Evolutionary conservation across 2,888 invertebrate species (phyloP), one percentile per base, ranked within the genome.

Genomic region (Luperina testacea): DNA sequence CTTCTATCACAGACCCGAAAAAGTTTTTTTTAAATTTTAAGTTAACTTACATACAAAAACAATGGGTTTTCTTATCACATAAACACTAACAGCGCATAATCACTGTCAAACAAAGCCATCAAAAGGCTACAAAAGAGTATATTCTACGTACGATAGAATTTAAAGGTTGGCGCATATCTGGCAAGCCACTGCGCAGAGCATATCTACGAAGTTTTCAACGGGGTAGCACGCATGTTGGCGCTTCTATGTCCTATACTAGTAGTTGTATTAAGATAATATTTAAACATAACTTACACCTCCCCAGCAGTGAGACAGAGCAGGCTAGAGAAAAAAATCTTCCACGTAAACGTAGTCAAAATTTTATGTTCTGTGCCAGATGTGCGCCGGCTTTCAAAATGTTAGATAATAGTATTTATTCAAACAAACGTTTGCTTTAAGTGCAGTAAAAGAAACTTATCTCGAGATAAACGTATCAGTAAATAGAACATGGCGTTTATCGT

Each of bases 401-500:
- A 84, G 88, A 88, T 88, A 88, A 75, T 82, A 77, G 67, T 84
- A 86, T 88, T 83, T 86, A 86, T 84, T 82, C 69, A 74, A 82
- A 80, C 59, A 75, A 80, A 84, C 53, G 74, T 78, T 69, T 79
- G 76, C 57, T 81, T 89, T 81, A 81, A 88, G 86, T 87, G 83
- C 80, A 86, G 87, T 83, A 65, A 84, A 85, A 83, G 64, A 84
- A 80, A 89, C 77, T 87, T 87, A 89, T 88, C 89, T 75, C 2
- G 0, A 81, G 90, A 90, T 90, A 90, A 83, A 84, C 69, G 51
- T 69, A 82, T 87, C 87, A 84, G 87, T 85, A 87, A 89, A 90
- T 87, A 89, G 82, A 79, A 89, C 87, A 85, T 80, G 82, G 83
- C 87, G 74, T 84, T 75, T 72, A 69, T 69, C 77, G 80, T 82